Evolutionary conservation across 2,113 vertebrate genomes (phyloP).

Genomic region (Salvator merianae): DNA sequence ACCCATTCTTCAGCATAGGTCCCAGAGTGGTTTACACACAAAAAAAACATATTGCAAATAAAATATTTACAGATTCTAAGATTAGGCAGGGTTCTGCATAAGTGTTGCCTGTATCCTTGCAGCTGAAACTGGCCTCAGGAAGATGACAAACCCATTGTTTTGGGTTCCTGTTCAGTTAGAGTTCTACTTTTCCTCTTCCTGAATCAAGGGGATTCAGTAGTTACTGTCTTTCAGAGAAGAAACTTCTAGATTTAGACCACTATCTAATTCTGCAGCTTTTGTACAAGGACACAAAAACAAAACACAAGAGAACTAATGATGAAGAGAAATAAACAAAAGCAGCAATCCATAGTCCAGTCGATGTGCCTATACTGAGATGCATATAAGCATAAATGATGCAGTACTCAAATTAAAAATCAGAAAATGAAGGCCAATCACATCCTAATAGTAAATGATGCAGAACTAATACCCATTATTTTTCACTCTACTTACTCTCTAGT

Average conservation of each 20-base stretch:
- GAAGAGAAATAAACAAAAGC: conserved; percentile 72
- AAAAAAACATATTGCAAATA: no score
- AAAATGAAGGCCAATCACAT: not conserved
- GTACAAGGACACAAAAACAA: conserved; percentile 73
- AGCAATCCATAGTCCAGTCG: conserved; percentile 69
- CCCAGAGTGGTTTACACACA: no score
- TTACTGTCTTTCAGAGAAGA: conserved; percentile 61
- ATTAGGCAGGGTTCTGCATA: no score
- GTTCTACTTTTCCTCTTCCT: no score
- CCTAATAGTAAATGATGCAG: not conserved
- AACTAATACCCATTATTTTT: not conserved
- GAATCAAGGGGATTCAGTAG: conserved; percentile 12
- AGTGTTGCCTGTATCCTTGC: no score
- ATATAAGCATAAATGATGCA: conserved; percentile 2
- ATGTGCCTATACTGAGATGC: conserved; percentile 66
- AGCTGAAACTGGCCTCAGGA: no score
- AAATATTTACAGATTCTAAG: no score
- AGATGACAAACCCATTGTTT: no score
- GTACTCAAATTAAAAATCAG: not conserved
- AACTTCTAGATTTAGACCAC: conserved; percentile 64
- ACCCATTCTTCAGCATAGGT: no score
- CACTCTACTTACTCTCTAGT: not conserved
- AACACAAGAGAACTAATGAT: conserved; percentile 72
- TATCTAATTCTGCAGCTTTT: conserved; percentile 70
- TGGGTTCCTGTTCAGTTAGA: no score